Evolutionary conservation across 2,113 vertebrate genomes (phyloP).

Genomic region (Lathamus discolor): DNA sequence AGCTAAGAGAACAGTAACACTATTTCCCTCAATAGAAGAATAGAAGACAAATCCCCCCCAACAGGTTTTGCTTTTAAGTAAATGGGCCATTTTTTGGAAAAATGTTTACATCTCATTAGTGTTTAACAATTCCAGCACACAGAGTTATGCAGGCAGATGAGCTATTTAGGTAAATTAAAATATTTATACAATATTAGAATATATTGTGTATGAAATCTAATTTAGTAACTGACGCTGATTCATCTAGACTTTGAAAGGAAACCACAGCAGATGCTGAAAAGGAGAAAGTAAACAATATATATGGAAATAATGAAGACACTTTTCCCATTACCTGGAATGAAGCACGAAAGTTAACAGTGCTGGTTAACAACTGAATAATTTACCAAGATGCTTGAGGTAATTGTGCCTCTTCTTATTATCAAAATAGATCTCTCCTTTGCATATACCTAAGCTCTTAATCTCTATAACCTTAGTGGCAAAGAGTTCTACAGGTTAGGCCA

Average conservation of each 20-base stretch:
- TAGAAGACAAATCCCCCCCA: neutral
- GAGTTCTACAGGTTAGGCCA: neutral
- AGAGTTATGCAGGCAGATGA: neutral
- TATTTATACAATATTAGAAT: neutral
- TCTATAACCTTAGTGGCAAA: neutral
- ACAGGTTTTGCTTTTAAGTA: neutral
- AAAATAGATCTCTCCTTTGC: neutral
- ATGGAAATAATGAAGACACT: neutral
- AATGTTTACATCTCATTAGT: neutral
- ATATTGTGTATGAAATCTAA: neutral
- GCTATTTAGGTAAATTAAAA: neutral
- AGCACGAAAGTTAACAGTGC: neutral
- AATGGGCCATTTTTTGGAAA: neutral
- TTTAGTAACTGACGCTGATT: neutral
- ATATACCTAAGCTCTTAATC: neutral
- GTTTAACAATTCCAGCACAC: neutral
- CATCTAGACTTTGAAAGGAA: neutral
- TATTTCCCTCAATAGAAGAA: neutral
- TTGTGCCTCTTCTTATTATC: neutral
- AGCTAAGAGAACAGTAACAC: neutral
- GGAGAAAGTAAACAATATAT: neutral
- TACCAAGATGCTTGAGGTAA: neutral
- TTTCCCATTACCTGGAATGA: neutral
- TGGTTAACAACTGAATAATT: neutral
- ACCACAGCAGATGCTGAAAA: neutral